phyloP scores from a whole-genome alignment of 2,113 vertebrate species.

The Crotalus helleri region DNA sequence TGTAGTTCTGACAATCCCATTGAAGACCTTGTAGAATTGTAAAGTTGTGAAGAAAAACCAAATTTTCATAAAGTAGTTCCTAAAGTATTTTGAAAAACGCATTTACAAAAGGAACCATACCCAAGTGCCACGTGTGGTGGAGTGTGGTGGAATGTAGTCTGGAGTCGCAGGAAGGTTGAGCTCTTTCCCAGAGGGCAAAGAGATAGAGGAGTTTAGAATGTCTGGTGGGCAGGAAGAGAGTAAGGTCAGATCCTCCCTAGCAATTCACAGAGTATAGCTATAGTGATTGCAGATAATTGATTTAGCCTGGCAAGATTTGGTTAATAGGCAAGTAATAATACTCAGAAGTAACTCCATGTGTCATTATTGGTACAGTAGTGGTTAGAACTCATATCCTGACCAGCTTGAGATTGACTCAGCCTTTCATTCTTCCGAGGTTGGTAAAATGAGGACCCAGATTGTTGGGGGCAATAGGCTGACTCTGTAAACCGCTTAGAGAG shows the following conservation, averaged over 20 bases:
- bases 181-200: neutral
- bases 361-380: neutral
- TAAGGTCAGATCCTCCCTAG: neutral
- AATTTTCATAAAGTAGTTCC: neutral
- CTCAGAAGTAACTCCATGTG: neutral
- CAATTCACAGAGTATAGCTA: neutral
- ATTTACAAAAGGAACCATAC: neutral
- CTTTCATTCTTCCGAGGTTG: neutral
- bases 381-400: neutral
- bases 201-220: neutral
- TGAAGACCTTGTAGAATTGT: neutral
- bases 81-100: neutral
- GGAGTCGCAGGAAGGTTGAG: neutral
- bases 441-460: neutral
- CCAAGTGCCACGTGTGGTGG: too few relatives aligned
- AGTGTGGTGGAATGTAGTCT: too few relatives aligned
- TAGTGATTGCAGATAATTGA: neutral
- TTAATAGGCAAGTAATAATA: neutral
- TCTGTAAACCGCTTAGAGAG: neutral
- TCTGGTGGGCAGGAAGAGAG: neutral
- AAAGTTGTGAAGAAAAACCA: neutral
- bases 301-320: neutral
- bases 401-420: neutral
- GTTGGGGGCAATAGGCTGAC: neutral
- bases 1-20: neutral